Base-by-base conservation (phyloP, 1,140 invertebrate genomes). In the Pissodes strobi region DNA sequence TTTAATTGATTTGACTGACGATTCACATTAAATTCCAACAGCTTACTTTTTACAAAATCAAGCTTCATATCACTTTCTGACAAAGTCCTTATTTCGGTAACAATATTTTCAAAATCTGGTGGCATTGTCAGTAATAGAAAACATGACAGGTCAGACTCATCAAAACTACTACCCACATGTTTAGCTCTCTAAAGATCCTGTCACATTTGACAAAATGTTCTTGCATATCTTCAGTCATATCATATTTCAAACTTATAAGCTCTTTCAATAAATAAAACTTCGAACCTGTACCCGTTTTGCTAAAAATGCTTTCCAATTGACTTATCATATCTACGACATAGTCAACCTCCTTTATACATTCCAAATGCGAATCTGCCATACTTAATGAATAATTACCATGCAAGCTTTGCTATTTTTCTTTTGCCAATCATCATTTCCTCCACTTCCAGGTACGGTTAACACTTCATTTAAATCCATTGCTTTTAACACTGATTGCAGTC, bases 41-140 rank as follows among this genome's bases (percentile, higher is more conserved):
- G 25, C 23, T 12, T 53, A 37, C 12, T 66, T 39, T 62, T 66
- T 2, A 61, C 64, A 38, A 48, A 55, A 25, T 61, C 49, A n/a
- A 53, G 2, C 1, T 18, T 61, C n/a, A 62, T 18, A 37, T 55
- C 17, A 55, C 55, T 25, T 55, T 56, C 51, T 17, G 65, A 56
- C 9, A 67, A 15, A 12, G 65, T 67, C 63, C 48, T 27, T 19
- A 67, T 39, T 25, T 49, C 53, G 1, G 65, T 67, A 5, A 58
- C 59, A 12, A 63, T 27, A 53, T 46, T 57, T 25, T 61, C 64
- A 62, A 37, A 67, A 45, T 64, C 52, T 4, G 5, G n/a, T 8
- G 59, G 52, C 53, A 67, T 63, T 1, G 51, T 45, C 27, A 67
- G 27, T 21, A 67, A 58, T 8, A 67, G 15, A 57, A 57, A 58